A percentile compares a stretch with the other conserved stretches of the same genome.
Conservation (phyloP, 2,888 invertebrate species). For the Adelognathus sp. region DNA sequence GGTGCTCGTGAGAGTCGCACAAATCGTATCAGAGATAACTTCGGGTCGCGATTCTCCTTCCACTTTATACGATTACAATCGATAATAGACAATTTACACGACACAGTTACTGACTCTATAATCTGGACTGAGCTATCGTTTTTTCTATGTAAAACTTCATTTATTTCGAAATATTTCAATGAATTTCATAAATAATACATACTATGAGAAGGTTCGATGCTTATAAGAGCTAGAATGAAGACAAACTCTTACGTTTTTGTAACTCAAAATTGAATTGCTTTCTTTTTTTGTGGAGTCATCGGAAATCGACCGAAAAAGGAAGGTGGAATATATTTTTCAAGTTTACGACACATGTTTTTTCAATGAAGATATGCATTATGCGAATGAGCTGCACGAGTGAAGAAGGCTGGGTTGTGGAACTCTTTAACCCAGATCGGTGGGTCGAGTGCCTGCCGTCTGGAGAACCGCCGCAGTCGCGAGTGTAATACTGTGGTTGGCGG, state of each 20-base stretch:
- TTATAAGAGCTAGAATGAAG: no score
- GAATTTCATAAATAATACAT: no score
- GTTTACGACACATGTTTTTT: no score
- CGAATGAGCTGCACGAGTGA: not conserved
- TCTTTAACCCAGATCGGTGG: constrained; percentile 63
- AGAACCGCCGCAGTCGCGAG: constrained; percentile 22
- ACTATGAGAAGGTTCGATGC: no score
- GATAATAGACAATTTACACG: not conserved
- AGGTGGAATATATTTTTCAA: no score
- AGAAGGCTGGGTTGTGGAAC: constrained; percentile 53
- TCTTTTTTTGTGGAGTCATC: no score
- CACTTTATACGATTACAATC: constrained; percentile 17
- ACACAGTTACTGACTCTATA: not conserved
- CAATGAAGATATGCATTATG: not conserved
- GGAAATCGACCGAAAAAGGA: no score
- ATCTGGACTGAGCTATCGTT: not conserved
- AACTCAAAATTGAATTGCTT: no score
- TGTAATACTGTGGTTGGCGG: constrained; percentile 18
- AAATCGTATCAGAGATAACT: constrained; percentile 29
- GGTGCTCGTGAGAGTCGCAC: constrained; percentile 35
- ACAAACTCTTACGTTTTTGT: no score
- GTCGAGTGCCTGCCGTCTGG: constrained; percentile 27
- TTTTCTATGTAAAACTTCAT: no score
- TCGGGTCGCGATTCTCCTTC: constrained; percentile 24
- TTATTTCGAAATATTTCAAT: no score